Percentiles rank a stretch among this genome's conserved stretches.
Conservation (phyloP, 2,888 invertebrate species). For the Caenorhabditis sinica region DNA sequence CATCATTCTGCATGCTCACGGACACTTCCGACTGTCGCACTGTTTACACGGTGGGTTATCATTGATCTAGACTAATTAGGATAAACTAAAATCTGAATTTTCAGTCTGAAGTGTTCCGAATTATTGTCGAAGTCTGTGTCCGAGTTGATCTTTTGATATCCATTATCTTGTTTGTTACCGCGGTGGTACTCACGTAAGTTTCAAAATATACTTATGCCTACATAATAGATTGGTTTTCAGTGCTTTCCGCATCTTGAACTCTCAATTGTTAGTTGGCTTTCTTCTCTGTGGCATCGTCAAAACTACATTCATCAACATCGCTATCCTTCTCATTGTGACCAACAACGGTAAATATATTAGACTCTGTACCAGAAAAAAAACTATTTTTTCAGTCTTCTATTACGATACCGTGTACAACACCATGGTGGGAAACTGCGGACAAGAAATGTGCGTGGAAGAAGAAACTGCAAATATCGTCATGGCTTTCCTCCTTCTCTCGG, state of each 20-base stretch:
- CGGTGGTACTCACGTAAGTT: slow-evolving; percentile 30
- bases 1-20: slow-evolving; percentile 39
- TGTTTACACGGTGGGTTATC: slow-evolving; percentile 11
- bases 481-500: slow-evolving; percentile 27
- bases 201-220: neutral
- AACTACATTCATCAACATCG: slow-evolving; percentile 1
- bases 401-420: slow-evolving; percentile 9
- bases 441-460: slow-evolving; percentile 16
- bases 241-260: slow-evolving; percentile 22
- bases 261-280: slow-evolving; percentile 24
- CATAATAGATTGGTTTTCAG: slow-evolving; percentile 20
- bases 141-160: slow-evolving; percentile 39
- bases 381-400: slow-evolving; percentile 19
- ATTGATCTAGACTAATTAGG: neutral
- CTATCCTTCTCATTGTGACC: neutral
- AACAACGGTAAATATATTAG: too few species aligned
- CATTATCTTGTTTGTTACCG: slow-evolving; percentile 4
- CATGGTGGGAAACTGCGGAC: slow-evolving; percentile 19
- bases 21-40: slow-evolving; percentile 32
- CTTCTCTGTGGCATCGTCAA: slow-evolving; percentile 24
- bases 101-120: slow-evolving; percentile 2
- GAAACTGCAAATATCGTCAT: slow-evolving; percentile 35
- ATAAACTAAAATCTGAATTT: neutral
- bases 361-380: too few species aligned
- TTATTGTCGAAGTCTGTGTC: slow-evolving; percentile 22